Conservation (phyloP, 2,797 vertebrate species). For the Myripristis murdjan region DNA sequence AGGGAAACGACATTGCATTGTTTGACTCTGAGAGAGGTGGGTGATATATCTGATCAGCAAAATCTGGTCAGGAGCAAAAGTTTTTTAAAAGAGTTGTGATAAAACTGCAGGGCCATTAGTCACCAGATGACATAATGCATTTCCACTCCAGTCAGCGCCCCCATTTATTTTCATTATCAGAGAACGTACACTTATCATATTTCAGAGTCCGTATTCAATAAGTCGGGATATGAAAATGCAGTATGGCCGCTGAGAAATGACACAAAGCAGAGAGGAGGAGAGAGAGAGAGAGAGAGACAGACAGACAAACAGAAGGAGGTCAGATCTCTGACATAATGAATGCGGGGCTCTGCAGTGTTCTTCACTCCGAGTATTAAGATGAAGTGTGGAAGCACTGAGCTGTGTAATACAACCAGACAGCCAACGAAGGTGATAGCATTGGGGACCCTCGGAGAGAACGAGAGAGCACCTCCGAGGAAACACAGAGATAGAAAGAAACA, state of each 20-base stretch:
- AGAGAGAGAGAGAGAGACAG: neutral
- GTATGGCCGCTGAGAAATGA: slow-evolving; percentile 32
- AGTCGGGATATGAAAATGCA: slow-evolving; percentile 32
- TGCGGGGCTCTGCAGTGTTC: neutral
- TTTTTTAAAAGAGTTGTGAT: slow-evolving; percentile 26
- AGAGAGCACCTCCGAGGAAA: slow-evolving; percentile 21
- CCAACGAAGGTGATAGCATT: slow-evolving; percentile 9
- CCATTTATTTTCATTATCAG: slow-evolving; percentile 34
- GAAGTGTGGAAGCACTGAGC: slow-evolving; percentile 1
- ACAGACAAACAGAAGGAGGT: neutral
- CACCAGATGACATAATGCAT: slow-evolving; percentile 18
- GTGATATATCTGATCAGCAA: neutral
- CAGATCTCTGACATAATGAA: no score
- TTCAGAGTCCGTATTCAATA: slow-evolving; percentile 34
- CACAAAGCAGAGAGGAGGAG: neutral
- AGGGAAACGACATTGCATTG: no score
- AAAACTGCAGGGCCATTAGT: slow-evolving; percentile 34
- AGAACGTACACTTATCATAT: slow-evolving; percentile 31
- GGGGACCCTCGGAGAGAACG: neutral
- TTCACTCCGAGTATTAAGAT: neutral
- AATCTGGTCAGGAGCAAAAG: slow-evolving; percentile 5
- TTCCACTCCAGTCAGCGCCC: slow-evolving; percentile 7
- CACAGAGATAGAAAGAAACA: slow-evolving; percentile 22
- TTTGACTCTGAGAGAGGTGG: no score
- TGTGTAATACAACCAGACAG: slow-evolving; percentile 7